Conservation (phyloP, 2,888 invertebrate species). For the Microdon myrmicae region DNA sequence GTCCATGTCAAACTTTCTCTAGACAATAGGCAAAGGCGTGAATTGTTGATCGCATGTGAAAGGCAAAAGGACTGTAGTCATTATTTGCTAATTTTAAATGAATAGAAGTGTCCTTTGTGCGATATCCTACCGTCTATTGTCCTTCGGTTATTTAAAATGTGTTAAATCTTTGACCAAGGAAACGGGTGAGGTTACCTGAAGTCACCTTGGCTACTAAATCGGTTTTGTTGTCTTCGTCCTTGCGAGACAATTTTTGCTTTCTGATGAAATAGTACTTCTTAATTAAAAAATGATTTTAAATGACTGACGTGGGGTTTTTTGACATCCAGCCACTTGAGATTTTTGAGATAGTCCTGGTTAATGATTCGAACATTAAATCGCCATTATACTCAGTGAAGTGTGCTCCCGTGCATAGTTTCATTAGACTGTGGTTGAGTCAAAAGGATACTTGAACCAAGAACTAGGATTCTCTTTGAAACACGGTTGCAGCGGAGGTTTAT, state of each 20-base stretch:
- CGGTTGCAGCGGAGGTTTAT: conserved; percentile 13
- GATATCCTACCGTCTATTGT: conserved; percentile 14
- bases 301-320: no score
- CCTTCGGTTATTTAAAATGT: conserved; percentile 25
- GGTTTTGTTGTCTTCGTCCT: no score
- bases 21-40: conserved; percentile 55
- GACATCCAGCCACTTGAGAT: conserved; percentile 8
- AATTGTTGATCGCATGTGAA: conserved; percentile 56
- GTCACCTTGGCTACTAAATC: no score
- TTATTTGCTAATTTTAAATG: conserved; percentile 43
- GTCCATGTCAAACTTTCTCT: conserved; percentile 41
- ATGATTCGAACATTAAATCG: conserved; percentile 17
- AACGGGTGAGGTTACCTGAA: not conserved
- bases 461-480: conserved; percentile 7
- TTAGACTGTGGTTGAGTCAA: conserved; percentile 38
- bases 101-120: conserved; percentile 26
- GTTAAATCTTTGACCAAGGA: conserved; percentile 2
- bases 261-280: conserved; percentile 4
- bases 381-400: conserved; percentile 29
- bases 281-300: conserved; percentile 3
- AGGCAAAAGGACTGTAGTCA: conserved; percentile 22
- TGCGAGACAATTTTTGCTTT: no score
- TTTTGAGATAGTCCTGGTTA: conserved; percentile 5
- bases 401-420: conserved; percentile 29
- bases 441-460: conserved; percentile 32